Conservation (phyloP, 2,888 invertebrate genomes). For the Teinopalpus imperialis region DNA sequence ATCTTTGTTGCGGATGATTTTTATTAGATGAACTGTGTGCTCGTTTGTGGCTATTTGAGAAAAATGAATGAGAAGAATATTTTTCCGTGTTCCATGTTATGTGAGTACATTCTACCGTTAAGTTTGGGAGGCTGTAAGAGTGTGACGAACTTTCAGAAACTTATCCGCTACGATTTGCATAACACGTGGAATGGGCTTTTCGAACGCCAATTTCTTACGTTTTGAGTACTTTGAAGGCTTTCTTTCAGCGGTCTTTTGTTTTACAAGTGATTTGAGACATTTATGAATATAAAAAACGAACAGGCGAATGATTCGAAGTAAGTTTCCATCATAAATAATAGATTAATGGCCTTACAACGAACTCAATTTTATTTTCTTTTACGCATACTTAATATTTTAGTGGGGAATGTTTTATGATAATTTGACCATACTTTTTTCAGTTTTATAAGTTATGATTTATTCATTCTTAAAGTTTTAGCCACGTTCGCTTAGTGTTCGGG, state of each 20-base stretch:
- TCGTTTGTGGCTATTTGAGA: too few relatives aligned
- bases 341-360: too few relatives aligned
- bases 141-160: conserved; percentile 40
- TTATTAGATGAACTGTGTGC: too few relatives aligned
- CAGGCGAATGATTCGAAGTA: background rate
- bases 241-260: conserved; percentile 11
- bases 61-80: too few relatives aligned
- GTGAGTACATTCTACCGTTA: conserved; percentile 14
- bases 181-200: conserved; percentile 38
- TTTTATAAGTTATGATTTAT: too few relatives aligned
- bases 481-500: too few relatives aligned
- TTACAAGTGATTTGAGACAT: conserved; percentile 15
- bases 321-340: background rate
- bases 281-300: conserved; percentile 19
- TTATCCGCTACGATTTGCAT: conserved; percentile 47
- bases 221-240: conserved; percentile 22
- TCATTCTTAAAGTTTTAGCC: too few relatives aligned
- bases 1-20: too few relatives aligned
- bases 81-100: background rate
- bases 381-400: too few relatives aligned
- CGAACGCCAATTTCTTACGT: conserved; percentile 13
- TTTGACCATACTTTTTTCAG: too few relatives aligned
- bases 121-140: conserved; percentile 34
- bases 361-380: too few relatives aligned
- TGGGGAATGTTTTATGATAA: too few relatives aligned